These are phyloP conservation scores for Pandemis heparana DNA, from an alignment of 2,888 invertebrate species.

Conservation along the genomic window DNA sequence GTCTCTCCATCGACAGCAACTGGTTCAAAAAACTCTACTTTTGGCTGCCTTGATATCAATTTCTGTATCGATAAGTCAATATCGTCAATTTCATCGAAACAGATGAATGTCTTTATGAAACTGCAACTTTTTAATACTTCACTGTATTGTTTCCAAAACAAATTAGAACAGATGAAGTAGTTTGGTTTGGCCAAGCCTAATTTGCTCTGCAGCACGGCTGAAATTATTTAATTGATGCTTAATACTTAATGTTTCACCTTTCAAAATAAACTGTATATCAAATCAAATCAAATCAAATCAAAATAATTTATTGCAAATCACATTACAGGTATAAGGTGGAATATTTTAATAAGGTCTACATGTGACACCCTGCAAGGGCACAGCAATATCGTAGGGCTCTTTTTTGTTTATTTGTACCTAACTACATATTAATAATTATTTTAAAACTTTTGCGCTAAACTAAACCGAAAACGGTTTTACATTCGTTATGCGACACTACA, in stretches of 20 bases:
- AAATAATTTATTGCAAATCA: too few relatives aligned
- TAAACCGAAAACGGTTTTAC: too few relatives aligned
- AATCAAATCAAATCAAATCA: too few relatives aligned
- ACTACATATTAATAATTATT: too few relatives aligned
- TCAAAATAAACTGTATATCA: too few relatives aligned
- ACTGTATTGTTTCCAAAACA: not conserved
- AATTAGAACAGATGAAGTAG: not conserved
- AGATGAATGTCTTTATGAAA: not conserved
- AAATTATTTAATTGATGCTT: not conserved
- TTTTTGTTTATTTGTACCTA: too few relatives aligned
- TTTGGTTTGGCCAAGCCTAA: not conserved
- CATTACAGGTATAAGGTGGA: too few relatives aligned
- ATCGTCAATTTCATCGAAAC: constrained; percentile 6
- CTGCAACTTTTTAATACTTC: not conserved
- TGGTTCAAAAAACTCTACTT: constrained; percentile 1
- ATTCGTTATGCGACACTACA: too few relatives aligned
- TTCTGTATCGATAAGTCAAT: not conserved
- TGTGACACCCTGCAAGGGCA: too few relatives aligned
- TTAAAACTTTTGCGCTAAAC: too few relatives aligned
- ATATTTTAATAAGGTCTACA: too few relatives aligned
- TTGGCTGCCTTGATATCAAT: not conserved
- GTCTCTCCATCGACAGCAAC: not conserved
- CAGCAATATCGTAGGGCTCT: too few relatives aligned
- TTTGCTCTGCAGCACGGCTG: not conserved
- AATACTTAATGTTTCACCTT: not conserved